Conservation (phyloP, 2,888 invertebrate species). For the Ferrisia virgata region DNA sequence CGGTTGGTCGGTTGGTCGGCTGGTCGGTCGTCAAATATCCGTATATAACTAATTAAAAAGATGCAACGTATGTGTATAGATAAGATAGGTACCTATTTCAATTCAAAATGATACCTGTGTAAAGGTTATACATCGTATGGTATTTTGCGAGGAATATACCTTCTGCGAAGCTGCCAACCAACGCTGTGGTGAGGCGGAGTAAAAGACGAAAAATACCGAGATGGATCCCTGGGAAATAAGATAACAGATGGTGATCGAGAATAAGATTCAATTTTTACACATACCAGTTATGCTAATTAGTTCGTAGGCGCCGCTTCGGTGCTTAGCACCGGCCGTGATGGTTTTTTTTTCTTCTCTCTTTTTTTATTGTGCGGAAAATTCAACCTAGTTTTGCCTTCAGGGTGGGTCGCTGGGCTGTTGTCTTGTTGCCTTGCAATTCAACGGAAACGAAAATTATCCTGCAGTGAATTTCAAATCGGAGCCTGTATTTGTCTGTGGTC, state of each 20-base stretch:
- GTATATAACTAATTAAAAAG: background rate
- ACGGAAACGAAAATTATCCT: background rate
- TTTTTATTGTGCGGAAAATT: background rate
- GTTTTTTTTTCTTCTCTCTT: background rate
- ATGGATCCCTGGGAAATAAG: background rate
- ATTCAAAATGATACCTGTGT: too few relatives aligned
- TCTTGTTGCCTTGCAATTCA: background rate
- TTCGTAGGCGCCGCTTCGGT: background rate
- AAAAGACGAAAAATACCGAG: background rate
- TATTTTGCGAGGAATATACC: too few relatives aligned
- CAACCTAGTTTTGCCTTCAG: background rate
- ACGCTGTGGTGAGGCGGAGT: background rate
- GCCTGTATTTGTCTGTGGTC: background rate
- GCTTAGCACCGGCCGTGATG: background rate
- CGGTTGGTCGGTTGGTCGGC: too few relatives aligned
- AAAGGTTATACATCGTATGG: too few relatives aligned
- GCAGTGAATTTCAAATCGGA: background rate
- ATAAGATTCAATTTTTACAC: background rate
- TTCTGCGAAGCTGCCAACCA: too few relatives aligned
- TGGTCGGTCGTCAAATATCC: too few relatives aligned
- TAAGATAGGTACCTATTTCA: too few relatives aligned
- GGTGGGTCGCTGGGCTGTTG: background rate
- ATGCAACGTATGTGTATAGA: background rate
- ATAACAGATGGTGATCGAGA: conserved; percentile 9
- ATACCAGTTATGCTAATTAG: background rate